Evolutionary conservation across 2,113 vertebrate genomes (phyloP), one percentile per base, ranked within the genome.

Genomic region (Siniperca chuatsi): DNA sequence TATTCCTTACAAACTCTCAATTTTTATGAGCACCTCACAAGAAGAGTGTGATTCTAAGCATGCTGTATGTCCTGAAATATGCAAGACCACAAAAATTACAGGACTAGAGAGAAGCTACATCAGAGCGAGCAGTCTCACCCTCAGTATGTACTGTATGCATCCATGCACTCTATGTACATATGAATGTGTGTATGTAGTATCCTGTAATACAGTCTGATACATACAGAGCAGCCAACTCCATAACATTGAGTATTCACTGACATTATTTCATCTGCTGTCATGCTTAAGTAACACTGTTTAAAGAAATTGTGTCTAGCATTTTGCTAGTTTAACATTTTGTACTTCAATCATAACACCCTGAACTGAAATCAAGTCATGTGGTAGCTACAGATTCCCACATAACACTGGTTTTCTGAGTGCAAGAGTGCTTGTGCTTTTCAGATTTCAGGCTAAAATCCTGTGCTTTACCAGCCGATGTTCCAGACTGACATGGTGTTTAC

Each of bases 301-400:
- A 37, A 52, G 55, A 61, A 23, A 33, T 69, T 44, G n/a, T 62
- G 46, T n/a, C 18, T 2, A 23, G 18, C 52, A 25, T 68, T 73
- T 52, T 16, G 25, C 6, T 25, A 15, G 44, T 42, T 20, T 6
- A 65, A 57, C 42, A 48, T 58, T 46, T 57, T 79, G 42, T 52
- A 42, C 42, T 67, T 80, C 15, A 73, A 23, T 58, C 33, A 46
- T 0, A 66, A 21, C 42, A 60, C 48, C 33, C 46, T 72, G 50
- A 78, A 68, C 8, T 82, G 15, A 82, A 48, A 61, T 74, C n/a
- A 35, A 52, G n/a, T 20, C 20, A 16, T 13, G n/a, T 40, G 29
- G 35, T 71, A 4, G 8, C 12, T 37, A 29, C n/a, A 60, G 23
- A 78, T 62, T 29, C 33, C 23, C 33, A 74, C 75, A 65, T 13